A percentile compares a stretch with the other conserved stretches of the same genome.
Conservation (phyloP, 2,888 invertebrate genomes). For the Tetheella fluctuosa region DNA sequence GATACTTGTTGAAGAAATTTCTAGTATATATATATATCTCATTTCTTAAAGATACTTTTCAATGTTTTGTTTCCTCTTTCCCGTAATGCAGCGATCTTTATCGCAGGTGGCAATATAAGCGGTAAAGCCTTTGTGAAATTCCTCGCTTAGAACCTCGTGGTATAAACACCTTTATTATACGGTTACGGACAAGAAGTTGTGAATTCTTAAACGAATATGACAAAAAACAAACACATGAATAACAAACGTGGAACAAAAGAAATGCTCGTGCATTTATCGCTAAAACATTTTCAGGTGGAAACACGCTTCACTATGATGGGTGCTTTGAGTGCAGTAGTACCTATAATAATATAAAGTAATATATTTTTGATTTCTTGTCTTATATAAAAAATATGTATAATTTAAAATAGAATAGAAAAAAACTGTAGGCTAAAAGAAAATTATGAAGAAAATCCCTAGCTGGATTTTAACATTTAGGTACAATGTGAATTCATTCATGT, state of each 20-base stretch:
- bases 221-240: constrained; percentile 33
- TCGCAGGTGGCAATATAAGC: constrained; percentile 64
- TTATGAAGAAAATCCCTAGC: too few species aligned
- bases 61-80: constrained; percentile 18
- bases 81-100: constrained; percentile 55
- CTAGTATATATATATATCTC: too few species aligned
- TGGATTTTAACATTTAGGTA: too few species aligned
- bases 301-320: constrained; percentile 13
- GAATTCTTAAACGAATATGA: constrained; percentile 34
- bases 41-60: too few species aligned
- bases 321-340: constrained; percentile 14
- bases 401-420: too few species aligned
- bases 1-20: too few species aligned
- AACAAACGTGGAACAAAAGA: constrained; percentile 30
- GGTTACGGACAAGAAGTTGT: constrained; percentile 40
- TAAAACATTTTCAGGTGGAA: constrained; percentile 25
- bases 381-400: too few species aligned
- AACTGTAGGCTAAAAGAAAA: too few species aligned
- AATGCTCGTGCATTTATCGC: constrained; percentile 27
- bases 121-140: constrained; percentile 58
- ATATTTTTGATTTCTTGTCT: constrained; percentile 1
- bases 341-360: too few species aligned
- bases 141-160: constrained; percentile 44
- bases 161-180: constrained; percentile 52
- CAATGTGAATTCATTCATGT: too few species aligned